These are phyloP conservation scores for Drymonia ruficornis DNA, from an alignment of 2,888 invertebrate species.

Conservation along the genomic window DNA sequence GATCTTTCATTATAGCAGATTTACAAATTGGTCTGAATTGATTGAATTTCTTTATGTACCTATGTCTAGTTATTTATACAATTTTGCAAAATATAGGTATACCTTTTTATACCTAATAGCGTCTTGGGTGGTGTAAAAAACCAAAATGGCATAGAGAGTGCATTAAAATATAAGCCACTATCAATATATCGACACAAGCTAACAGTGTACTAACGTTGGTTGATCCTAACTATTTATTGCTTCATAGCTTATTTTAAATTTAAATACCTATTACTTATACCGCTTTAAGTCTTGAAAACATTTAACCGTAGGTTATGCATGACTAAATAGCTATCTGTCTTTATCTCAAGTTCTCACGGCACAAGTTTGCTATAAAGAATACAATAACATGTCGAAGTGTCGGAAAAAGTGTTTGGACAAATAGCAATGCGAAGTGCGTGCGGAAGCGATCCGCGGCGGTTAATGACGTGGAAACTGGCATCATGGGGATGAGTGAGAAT, in stretches of 20 bases:
- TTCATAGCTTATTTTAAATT: no score
- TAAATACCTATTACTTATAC: no score
- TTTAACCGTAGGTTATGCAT: not conserved
- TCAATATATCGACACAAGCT: no score
- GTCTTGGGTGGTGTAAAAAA: no score
- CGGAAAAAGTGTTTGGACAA: constrained; percentile 57
- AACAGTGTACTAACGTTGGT: no score
- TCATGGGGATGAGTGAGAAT: constrained; percentile 44
- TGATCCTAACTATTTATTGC: no score
- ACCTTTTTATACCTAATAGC: no score
- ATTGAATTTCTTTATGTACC: not conserved
- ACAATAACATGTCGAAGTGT: constrained; percentile 33
- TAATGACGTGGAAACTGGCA: constrained; percentile 72
- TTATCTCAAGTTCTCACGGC: constrained; percentile 44
- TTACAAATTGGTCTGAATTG: not conserved
- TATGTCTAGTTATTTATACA: not conserved
- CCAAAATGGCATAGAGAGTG: no score
- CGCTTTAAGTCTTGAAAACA: not conserved
- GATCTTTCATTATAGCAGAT: not conserved
- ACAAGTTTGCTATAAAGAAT: constrained; percentile 37
- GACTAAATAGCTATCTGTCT: not conserved
- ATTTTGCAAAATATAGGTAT: no score
- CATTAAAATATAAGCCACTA: no score
- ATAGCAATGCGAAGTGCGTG: constrained; percentile 59
- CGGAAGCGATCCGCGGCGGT: constrained; percentile 64